Conservation (phyloP, 2,113 vertebrate genomes). For the Scortum barcoo region DNA sequence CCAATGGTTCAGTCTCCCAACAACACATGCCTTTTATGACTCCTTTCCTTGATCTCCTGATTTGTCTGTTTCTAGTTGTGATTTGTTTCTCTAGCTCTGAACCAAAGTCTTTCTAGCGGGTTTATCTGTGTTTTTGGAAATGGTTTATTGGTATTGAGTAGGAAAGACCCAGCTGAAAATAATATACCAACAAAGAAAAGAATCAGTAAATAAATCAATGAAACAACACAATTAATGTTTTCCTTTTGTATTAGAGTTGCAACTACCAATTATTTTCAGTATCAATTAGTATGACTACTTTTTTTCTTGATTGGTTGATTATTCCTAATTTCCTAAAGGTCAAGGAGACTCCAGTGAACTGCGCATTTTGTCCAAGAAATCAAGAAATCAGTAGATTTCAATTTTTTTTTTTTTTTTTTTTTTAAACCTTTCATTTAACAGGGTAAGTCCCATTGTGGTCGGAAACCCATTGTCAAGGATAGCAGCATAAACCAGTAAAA, state of each 20-base stretch:
- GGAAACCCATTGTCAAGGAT: background rate
- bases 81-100: slow-evolving; percentile 22
- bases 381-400: background rate
- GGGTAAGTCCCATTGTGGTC: background rate
- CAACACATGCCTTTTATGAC: slow-evolving; percentile 33
- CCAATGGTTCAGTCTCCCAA: slow-evolving; percentile 25
- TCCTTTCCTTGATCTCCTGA: slow-evolving; percentile 32
- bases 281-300: too few species aligned
- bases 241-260: background rate
- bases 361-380: background rate
- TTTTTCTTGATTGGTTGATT: background rate
- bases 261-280: background rate
- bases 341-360: background rate
- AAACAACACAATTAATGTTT: background rate
- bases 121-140: slow-evolving; percentile 28
- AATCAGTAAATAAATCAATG: background rate
- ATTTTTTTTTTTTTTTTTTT: too few species aligned
- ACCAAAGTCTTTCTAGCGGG: background rate
- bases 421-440: background rate
- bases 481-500: background rate
- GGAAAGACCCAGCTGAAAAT: background rate
- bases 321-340: background rate
- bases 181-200: background rate
- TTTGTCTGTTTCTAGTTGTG: slow-evolving; percentile 28
- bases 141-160: background rate